Percentiles rank a stretch among this genome's conserved stretches.
phyloP scores from a whole-genome alignment of 2,888 invertebrate species.

The Drosophila eohydei region DNA sequence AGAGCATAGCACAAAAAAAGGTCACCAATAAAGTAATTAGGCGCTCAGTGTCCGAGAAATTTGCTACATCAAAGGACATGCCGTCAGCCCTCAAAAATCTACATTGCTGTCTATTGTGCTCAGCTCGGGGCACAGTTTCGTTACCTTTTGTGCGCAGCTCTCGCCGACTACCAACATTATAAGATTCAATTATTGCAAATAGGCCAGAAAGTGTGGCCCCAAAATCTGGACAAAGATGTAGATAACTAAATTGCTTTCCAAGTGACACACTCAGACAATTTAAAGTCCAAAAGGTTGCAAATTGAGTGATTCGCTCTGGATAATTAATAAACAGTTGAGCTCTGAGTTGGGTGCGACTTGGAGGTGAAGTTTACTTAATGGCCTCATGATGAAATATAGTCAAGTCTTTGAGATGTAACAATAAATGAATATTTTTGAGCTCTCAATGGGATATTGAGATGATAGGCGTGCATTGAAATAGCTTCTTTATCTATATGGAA shows the following conservation, averaged over 20 bases:
- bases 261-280: constrained; percentile 54
- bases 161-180: constrained; percentile 46
- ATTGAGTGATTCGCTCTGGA: constrained; percentile 50
- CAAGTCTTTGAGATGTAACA: not conserved
- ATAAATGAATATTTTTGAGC: not conserved
- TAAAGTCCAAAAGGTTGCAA: constrained; percentile 44
- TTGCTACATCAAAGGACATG: constrained; percentile 74
- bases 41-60: constrained; percentile 80
- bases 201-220: constrained; percentile 50
- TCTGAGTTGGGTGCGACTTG: not conserved
- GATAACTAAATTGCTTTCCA: constrained; percentile 60
- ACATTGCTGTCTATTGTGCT: constrained; percentile 52
- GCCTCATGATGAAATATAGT: not conserved
- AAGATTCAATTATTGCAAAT: constrained; percentile 70
- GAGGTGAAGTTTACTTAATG: constrained; percentile 10
- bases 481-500: not conserved
- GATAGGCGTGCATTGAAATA: not conserved
- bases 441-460: not conserved
- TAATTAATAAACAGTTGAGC: constrained; percentile 33
- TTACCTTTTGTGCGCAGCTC: constrained; percentile 59
- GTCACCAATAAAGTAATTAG: constrained; percentile 81
- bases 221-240: constrained; percentile 52
- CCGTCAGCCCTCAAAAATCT: constrained; percentile 22
- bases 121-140: constrained; percentile 40
- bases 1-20: constrained; percentile 52